Percentiles rank a stretch among this genome's conserved stretches.
Evolutionary conservation across 2,113 vertebrate genomes (phyloP).

Genomic region (Leucopternis melanops): DNA sequence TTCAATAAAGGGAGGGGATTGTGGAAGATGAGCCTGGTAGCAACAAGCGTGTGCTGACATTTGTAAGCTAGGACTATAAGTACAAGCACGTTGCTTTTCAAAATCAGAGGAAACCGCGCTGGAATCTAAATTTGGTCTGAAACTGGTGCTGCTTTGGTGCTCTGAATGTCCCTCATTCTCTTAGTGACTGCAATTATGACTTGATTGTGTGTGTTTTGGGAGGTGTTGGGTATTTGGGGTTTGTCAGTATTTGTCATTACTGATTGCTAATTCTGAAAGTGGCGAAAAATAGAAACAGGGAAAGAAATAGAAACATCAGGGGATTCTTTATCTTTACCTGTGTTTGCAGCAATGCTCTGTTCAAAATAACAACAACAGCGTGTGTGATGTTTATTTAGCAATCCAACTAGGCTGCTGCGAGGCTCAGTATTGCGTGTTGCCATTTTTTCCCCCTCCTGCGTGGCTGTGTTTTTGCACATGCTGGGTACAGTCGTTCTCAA

Average conservation of each 20-base stretch:
- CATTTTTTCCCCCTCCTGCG: not conserved
- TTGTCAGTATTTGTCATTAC: not conserved
- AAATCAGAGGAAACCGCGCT: fast-evolving
- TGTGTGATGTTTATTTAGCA: not conserved
- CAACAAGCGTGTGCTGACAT: not conserved
- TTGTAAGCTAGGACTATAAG: not conserved
- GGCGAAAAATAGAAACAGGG: not conserved
- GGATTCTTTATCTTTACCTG: not conserved
- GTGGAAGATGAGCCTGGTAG: not conserved
- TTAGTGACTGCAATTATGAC: not conserved
- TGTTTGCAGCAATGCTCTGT: not conserved
- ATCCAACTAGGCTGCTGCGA: not conserved
- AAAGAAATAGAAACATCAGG: not conserved
- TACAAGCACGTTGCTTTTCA: not conserved
- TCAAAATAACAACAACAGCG: not conserved
- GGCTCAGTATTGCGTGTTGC: not conserved
- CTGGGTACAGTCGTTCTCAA: not conserved
- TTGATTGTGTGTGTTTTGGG: not conserved
- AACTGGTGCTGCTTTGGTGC: not conserved
- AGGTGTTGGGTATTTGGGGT: not conserved
- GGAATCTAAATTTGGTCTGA: not conserved
- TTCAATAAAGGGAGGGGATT: not conserved
- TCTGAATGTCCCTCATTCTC: not conserved
- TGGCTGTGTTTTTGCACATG: not conserved
- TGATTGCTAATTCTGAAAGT: not conserved